These are phyloP conservation scores for Crocallis elinguaria DNA, from an alignment of 2,888 invertebrate genomes.

Conservation along the genomic window DNA sequence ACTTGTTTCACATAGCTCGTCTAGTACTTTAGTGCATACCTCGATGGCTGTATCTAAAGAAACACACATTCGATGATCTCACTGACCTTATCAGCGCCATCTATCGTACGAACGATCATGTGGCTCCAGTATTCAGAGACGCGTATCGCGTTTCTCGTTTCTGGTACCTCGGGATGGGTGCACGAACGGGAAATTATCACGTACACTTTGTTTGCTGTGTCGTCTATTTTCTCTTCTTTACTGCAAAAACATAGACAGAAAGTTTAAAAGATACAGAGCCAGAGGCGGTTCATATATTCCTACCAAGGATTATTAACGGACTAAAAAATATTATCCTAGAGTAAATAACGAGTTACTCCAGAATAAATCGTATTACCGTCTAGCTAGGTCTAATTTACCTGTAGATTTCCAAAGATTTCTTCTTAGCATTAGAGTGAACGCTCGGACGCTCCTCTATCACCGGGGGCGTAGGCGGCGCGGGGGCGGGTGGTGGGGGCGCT, in stretches of 20 bases:
- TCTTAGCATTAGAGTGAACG: slow-evolving; percentile 68
- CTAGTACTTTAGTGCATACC: no score
- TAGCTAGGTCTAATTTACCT: no score
- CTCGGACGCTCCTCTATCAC: slow-evolving; percentile 41
- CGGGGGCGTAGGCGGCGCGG: neutral
- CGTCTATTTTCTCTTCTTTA: slow-evolving; percentile 14
- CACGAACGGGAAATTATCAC: slow-evolving; percentile 87
- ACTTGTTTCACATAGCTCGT: no score
- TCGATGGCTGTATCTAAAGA: no score
- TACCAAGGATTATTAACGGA: no score
- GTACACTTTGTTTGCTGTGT: slow-evolving; percentile 46
- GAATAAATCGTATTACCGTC: no score
- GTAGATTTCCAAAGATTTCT: slow-evolving; percentile 54
- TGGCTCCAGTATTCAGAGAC: slow-evolving; percentile 94
- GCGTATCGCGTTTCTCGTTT: slow-evolving; percentile 87
- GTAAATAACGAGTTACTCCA: no score
- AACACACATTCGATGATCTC: no score
- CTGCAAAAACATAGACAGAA: neutral
- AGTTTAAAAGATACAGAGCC: neutral
- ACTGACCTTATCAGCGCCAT: slow-evolving; percentile 81
- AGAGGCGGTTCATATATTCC: no score
- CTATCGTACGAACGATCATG: slow-evolving; percentile 91
- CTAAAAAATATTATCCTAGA: no score
- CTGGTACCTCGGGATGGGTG: slow-evolving; percentile 88
- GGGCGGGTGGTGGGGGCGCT: neutral